These are phyloP conservation scores for Haemorhous mexicanus DNA, from an alignment of 2,113 vertebrate species.

Conservation along the genomic window DNA sequence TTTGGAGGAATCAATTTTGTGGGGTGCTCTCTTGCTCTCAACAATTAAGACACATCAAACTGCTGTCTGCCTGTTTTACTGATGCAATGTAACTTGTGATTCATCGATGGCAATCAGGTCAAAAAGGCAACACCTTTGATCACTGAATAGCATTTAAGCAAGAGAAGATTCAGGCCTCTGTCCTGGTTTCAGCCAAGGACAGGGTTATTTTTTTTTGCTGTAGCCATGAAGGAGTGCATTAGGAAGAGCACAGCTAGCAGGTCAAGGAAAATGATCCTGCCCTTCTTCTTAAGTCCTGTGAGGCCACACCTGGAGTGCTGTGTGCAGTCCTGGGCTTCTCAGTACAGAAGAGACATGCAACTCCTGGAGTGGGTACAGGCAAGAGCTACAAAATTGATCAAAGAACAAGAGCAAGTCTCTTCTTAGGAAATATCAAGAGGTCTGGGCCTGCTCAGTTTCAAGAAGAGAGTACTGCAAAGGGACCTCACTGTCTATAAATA, in stretches of 20 bases:
- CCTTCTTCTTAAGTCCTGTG: neutral
- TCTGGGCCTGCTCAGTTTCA: neutral
- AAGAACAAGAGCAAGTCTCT: neutral
- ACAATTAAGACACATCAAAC: neutral
- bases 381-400: neutral
- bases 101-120: neutral
- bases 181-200: neutral
- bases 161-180: neutral
- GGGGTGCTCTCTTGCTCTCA: neutral
- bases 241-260: neutral
- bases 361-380: neutral
- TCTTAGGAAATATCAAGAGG: neutral
- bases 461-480: neutral
- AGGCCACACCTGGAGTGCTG: neutral
- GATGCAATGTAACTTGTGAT: neutral
- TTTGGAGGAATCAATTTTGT: neutral
- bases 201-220: neutral
- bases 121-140: neutral
- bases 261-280: neutral
- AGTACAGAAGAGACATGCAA: neutral
- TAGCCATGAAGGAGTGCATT: neutral
- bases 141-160: neutral
- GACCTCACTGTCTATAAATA: neutral
- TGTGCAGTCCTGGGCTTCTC: neutral
- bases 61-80: neutral